phyloP scores from a whole-genome alignment of 2,797 vertebrate genomes.

The Echeneis naucrates region DNA sequence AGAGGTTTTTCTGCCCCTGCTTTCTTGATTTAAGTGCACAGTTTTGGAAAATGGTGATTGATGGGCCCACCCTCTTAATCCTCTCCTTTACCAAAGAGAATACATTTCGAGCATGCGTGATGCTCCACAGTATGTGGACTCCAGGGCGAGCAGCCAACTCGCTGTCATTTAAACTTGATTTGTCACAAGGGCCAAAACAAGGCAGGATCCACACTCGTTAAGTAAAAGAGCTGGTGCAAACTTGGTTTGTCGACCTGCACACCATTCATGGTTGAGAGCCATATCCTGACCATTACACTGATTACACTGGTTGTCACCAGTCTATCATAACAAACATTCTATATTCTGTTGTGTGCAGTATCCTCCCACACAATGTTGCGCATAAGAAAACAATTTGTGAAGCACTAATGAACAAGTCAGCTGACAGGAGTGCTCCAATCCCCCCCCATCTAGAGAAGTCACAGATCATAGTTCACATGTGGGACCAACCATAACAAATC shows the following conservation, averaged over 20 bases:
- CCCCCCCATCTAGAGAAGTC: conserved; percentile 54
- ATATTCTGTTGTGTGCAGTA: conserved; percentile 37
- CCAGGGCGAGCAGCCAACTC: conserved; percentile 60
- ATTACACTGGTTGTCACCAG: conserved; percentile 61
- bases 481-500: conserved; percentile 60
- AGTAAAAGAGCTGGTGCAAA: conserved; percentile 61
- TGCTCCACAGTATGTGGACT: conserved; percentile 57
- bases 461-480: conserved; percentile 48
- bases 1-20: conserved; percentile 36
- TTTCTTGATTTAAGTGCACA: conserved; percentile 56
- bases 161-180: conserved; percentile 78
- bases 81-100: conserved; percentile 58
- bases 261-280: conserved; percentile 42
- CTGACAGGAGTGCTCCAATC: conserved; percentile 53
- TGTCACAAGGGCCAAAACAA: conserved; percentile 58
- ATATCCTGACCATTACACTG: conserved; percentile 64
- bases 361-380: conserved; percentile 54
- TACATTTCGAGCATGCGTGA: conserved; percentile 59
- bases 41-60: conserved; percentile 72
- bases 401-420: conserved; percentile 67
- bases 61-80: conserved; percentile 68
- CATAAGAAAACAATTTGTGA: conserved; percentile 44
- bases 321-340: conserved; percentile 27
- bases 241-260: conserved; percentile 51
- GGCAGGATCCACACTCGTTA: conserved; percentile 54